phyloP scores from a whole-genome alignment of 2,888 invertebrate species.

The Ectobius pallidus region DNA sequence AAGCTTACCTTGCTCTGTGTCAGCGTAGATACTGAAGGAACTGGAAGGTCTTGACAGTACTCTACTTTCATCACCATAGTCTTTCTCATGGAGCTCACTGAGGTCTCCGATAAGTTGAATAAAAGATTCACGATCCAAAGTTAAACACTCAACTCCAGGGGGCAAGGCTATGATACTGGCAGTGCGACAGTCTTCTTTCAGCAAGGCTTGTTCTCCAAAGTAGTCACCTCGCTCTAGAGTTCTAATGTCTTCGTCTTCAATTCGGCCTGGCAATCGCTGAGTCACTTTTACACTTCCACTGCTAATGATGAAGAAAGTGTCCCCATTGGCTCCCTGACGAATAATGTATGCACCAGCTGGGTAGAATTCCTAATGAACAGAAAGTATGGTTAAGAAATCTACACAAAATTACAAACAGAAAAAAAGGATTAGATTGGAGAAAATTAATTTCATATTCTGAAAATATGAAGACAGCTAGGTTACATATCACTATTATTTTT shows the following conservation, averaged over 20 bases:
- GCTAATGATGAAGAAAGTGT: conserved; percentile 70
- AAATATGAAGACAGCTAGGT: too few relatives aligned
- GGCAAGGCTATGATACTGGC: conserved; percentile 70
- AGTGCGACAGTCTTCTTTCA: conserved; percentile 70
- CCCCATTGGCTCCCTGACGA: conserved; percentile 67
- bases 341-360: conserved; percentile 67
- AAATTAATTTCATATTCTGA: too few relatives aligned
- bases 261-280: conserved; percentile 55
- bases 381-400: too few relatives aligned
- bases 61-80: conserved; percentile 71
- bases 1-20: conserved; percentile 43
- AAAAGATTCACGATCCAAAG: conserved; percentile 71
- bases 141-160: conserved; percentile 68
- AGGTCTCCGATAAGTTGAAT: conserved; percentile 77
- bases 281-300: conserved; percentile 64
- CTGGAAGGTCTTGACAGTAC: conserved; percentile 55
- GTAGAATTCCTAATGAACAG: conserved; percentile 61
- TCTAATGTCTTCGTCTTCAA: conserved; percentile 62
- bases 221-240: conserved; percentile 59
- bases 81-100: conserved; percentile 73
- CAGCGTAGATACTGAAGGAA: conserved; percentile 52
- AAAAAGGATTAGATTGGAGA: too few relatives aligned
- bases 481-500: too few relatives aligned
- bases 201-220: conserved; percentile 69
- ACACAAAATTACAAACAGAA: too few relatives aligned